Base-by-base conservation (phyloP, 2,888 invertebrate species). In the Venusia cambrica region DNA sequence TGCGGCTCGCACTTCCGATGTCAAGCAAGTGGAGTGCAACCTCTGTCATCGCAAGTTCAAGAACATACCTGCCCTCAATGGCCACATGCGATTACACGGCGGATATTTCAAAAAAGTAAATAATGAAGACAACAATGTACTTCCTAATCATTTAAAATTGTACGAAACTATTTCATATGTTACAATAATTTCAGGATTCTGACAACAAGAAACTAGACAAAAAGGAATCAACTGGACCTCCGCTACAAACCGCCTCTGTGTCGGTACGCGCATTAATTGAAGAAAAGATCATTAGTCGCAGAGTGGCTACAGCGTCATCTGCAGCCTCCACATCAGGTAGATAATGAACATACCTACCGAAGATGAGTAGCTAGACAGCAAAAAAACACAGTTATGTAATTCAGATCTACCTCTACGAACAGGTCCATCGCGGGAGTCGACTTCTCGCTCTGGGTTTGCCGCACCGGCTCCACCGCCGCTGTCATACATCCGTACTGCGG, bases 21-120 rank as follows among this genome's bases (percentile, higher is more conserved):
- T 90, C 40, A 96, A 96, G 67, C 97, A 97, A 21, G 97, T 97
- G 39, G 96, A 97, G 75, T 98, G 98, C 84, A 96, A 95, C 79
- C 90, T 98, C 41, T 99, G 98, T 74, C 95, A 97, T 79, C 91
- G 97, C 57, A 94, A 96, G 73, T 99, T 98, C 87, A 98, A 98
- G 88, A 98, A 98, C 78, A 95, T 97, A 76, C 97, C 98, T 9
- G 98, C 98, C 12, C 91, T 99, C 35, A 99, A 99, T 79, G 98
- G 98, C 4, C 98, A 98, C 73, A 98, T 98, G 98, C 90, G 98
- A 62, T 89, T 98, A 47, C 98, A 99, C 76, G 98, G 98, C 21
- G 98, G 98, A 35, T 98, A 97, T 79, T 96, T 97, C 69, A 98
- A 98, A 80, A 97, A 96, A 91, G 94, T 94, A n/a, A n/a, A 77